Conservation (phyloP, 2,888 invertebrate genomes). For the Leptinotarsa peninsularis region DNA sequence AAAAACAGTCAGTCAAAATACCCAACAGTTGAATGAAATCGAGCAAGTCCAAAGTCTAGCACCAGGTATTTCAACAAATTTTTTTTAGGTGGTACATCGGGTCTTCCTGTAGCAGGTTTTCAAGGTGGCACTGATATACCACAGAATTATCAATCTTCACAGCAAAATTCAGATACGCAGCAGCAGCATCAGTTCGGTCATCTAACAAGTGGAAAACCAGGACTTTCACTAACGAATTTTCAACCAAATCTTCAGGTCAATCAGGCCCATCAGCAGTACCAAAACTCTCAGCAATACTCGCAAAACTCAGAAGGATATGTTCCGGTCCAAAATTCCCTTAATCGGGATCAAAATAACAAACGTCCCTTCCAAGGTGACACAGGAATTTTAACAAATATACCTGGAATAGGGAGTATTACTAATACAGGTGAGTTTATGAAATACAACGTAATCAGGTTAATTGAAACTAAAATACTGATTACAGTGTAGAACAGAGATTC, state of each 20-base stretch:
- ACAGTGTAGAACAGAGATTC: no score
- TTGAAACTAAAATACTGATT: background rate
- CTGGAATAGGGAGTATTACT: background rate
- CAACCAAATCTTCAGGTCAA: background rate
- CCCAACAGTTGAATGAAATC: background rate
- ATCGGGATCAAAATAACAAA: background rate
- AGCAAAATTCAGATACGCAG: background rate
- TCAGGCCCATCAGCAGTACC: background rate
- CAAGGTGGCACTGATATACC: background rate
- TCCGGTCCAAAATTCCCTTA: background rate
- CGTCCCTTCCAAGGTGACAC: background rate
- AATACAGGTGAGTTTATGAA: slow-evolving; percentile 10
- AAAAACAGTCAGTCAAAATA: background rate
- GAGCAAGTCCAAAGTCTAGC: background rate
- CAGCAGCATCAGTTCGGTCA: background rate
- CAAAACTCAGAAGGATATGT: background rate
- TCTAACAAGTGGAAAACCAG: background rate
- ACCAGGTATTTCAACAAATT: no score
- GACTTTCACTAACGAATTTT: background rate
- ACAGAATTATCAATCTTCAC: background rate
- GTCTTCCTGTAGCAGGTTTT: background rate
- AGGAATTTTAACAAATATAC: slow-evolving; percentile 1
- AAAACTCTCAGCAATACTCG: background rate
- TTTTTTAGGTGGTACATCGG: background rate
- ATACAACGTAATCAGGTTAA: background rate